Conservation (phyloP, 2,888 invertebrate genomes). For the Colostygia pectinataria region DNA sequence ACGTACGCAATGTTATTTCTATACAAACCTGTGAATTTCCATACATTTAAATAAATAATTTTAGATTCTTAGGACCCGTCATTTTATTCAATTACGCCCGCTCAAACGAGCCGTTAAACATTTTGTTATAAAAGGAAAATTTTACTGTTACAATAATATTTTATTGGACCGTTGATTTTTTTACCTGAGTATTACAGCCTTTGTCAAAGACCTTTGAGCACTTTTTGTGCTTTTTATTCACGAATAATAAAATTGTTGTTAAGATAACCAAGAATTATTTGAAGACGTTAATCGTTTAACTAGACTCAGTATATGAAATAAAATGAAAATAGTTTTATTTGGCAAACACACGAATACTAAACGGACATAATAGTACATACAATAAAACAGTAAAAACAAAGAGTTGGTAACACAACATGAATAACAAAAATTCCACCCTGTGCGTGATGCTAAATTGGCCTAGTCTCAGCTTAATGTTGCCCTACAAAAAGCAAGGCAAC, state of each 20-base stretch:
- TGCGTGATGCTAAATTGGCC: no score
- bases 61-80: constrained; percentile 13
- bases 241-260: not conserved
- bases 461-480: no score
- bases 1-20: not conserved
- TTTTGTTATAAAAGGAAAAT: constrained; percentile 29
- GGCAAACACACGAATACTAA: no score
- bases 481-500: no score
- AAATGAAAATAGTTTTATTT: no score
- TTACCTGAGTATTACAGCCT: constrained; percentile 7
- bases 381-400: no score
- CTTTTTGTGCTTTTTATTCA: constrained; percentile 1
- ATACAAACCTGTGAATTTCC: constrained; percentile 1
- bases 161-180: constrained; percentile 22
- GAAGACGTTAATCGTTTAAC: no score
- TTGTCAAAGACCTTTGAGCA: not conserved
- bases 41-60: constrained; percentile 13
- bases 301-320: no score
- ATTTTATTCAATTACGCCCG: constrained; percentile 27
- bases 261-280: not conserved
- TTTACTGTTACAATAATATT: constrained; percentile 26
- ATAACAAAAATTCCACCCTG: no score
- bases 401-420: no score
- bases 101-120: constrained; percentile 30
- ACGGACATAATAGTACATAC: no score